Base-by-base conservation (phyloP, 2,113 vertebrate genomes). In the Microcebus ravelobensis region DNA sequence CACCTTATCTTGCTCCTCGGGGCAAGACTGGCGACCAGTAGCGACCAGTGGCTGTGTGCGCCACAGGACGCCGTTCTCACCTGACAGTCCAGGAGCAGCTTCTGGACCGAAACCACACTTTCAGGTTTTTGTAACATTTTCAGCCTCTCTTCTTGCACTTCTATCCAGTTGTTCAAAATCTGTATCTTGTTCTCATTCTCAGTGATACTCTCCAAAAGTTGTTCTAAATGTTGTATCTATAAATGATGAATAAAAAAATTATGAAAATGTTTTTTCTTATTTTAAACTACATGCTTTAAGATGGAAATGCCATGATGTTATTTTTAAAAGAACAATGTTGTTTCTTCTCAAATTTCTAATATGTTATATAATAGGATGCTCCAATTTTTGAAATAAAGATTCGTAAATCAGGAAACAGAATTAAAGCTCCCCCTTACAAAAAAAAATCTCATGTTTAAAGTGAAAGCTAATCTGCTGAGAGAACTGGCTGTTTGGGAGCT, bases 201-300 rank as follows among this genome's bases (percentile, higher is more conserved):
- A 14, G 86, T 93, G 61, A 98, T 97, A 42, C 87, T 98, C 96
- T 99, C 99, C 97, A 99, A 97, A 97, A 98, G 55, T 27, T 98
- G 97, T 87, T 99, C 99, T 88, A 98, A 87, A n/a, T 98, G 97
- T 90, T 98, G 98, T 71, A 99, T 98, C 99, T 99, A 97, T 18
- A 97, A 97, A 36, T 86, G 73, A 87, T 15, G 3, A 92, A 89
- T 34, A 67, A 92, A 42, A 85, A 67, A n/a, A 94, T 8, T 2
- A 59, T 18, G 17, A 42, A 12, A 34, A 81, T 67, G 68, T 6
- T 11, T 6, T 11, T 55, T 67, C 57, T 86, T 80, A 65, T 59
- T 65, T 96, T 88, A 83, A 94, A 45, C 6, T 8, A 52, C 3
- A 15, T 50, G 52, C 23, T 89, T 86, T 87, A 89, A 97, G 83